Percentiles rank a stretch among this genome's conserved stretches.
Evolutionary conservation across 2,888 invertebrate species (phyloP).

Genomic region (Polydrusus cervinus): DNA sequence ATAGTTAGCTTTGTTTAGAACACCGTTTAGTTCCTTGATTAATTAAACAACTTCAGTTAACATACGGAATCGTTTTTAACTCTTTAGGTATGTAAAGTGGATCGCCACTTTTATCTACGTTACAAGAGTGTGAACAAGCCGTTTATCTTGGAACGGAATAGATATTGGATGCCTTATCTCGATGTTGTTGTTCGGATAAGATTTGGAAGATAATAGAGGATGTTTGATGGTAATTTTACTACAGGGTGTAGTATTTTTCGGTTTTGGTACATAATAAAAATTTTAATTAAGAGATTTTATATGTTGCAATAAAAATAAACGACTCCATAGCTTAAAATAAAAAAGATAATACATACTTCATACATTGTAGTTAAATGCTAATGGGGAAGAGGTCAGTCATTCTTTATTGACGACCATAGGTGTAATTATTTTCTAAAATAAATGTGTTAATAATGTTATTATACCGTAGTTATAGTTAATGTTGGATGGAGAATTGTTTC

Average conservation of each 20-base stretch:
- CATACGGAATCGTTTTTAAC: constrained; percentile 39
- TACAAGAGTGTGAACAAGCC: constrained; percentile 52
- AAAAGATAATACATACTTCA: background rate
- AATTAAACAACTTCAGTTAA: constrained; percentile 45
- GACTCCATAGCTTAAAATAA: background rate
- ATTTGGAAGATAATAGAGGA: constrained; percentile 37
- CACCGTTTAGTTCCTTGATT: constrained; percentile 43
- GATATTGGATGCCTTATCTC: constrained; percentile 50
- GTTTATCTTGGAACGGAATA: constrained; percentile 49
- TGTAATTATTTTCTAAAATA: too few relatives aligned
- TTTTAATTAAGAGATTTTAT: constrained; percentile 11
- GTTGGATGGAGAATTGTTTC: too few relatives aligned
- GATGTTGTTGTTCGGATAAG: constrained; percentile 47
- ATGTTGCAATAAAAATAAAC: constrained; percentile 3
- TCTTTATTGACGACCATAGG: too few relatives aligned
- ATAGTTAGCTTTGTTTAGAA: constrained; percentile 43
- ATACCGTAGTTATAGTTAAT: too few relatives aligned
- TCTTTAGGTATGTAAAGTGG: constrained; percentile 50
- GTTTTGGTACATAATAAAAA: background rate
- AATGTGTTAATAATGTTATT: too few relatives aligned
- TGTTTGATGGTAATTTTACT: constrained; percentile 16
- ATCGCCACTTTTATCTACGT: constrained; percentile 50
- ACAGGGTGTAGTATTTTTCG: constrained; percentile 23
- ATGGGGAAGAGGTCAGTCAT: too few relatives aligned
- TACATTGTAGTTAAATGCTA: too few relatives aligned